Evolutionary conservation across 2,888 invertebrate species (phyloP).

Genomic region (Coelopa pilipes): DNA sequence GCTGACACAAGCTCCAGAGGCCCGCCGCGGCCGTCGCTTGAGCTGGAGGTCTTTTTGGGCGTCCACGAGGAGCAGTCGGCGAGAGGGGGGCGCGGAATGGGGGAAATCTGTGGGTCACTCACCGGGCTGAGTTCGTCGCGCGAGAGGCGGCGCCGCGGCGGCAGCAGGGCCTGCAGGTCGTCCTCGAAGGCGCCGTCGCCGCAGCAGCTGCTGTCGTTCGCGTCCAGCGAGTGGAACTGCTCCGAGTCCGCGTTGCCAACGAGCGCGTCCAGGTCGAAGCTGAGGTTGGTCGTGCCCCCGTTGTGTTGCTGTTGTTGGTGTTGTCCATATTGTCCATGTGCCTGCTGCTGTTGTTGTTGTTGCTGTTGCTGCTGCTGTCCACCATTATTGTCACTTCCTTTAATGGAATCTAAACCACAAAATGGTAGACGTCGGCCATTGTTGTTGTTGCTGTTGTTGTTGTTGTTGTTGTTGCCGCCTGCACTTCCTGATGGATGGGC

Average conservation of each 20-base stretch:
- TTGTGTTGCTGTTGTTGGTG: constrained; percentile 42
- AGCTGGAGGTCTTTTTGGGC: too few relatives aligned
- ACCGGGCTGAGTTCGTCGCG: constrained; percentile 68
- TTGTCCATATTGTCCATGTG: constrained; percentile 43
- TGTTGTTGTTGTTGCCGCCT: constrained; percentile 40
- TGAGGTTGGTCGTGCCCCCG: constrained; percentile 50
- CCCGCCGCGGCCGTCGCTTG: too few relatives aligned
- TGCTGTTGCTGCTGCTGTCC: constrained; percentile 39
- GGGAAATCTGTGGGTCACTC: constrained; percentile 49
- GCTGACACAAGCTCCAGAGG: too few relatives aligned
- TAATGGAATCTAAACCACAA: constrained; percentile 59
- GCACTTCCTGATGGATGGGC: constrained; percentile 38
- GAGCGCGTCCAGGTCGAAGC: constrained; percentile 46
- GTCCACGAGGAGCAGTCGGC: too few relatives aligned
- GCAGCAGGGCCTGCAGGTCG: constrained; percentile 65
- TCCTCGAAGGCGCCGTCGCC: constrained; percentile 62
- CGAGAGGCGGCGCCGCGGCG: constrained; percentile 63
- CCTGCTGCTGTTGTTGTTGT: constrained; percentile 41
- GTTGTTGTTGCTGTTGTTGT: constrained; percentile 51
- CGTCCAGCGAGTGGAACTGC: constrained; percentile 58
- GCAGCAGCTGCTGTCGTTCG: constrained; percentile 59
- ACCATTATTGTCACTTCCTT: constrained; percentile 59
- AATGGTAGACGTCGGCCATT: constrained; percentile 60
- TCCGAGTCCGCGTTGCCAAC: constrained; percentile 45
- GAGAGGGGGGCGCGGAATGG: too few relatives aligned